Evolutionary conservation across 1,140 invertebrate genomes (phyloP), one percentile per base, ranked within the genome.

Genomic region (Drosophila murphyi): DNA sequence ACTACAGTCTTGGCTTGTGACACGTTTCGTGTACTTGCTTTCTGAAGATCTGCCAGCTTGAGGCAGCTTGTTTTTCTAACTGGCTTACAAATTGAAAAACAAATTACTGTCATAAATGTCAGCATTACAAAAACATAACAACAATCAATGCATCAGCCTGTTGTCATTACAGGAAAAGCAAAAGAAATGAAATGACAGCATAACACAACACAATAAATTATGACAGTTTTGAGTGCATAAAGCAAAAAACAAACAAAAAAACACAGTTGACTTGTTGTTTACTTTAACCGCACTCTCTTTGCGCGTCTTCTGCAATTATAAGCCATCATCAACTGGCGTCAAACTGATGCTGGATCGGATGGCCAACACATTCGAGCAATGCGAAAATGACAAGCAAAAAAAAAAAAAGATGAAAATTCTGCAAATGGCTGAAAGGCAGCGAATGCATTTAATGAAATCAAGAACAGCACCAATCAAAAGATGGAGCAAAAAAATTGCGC

Each of bases 21-120:
- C 39, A 56, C 50, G 43, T 39, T 45, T 12, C 32, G 6, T 32
- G 10, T 39, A 20, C 35, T 29, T 37, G 10, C 6, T 48, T 39
- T 8, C 6, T 8, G 12, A 4, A 5, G n/a, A 37, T 35, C n/a
- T 39, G 4, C 51, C 31, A 3, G 39, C 10, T 32, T n/a, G n/a
- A 28, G 6, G 47, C 12, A 47, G 59, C 59, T 72, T 75, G 64
- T 74, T 69, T 70, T 62, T 45, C 41, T 47, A 51, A 70, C 72
- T 73, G 63, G 69, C 70, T 80, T 80, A 87, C 82, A 87, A 87
- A 87, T 88, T 88, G 85, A 77, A 80, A 88, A 89, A 89, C 85
- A 88, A 88, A 88, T 88, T 89, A 88, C 85, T 89, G 85, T 89
- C 85, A 88, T 88, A 88, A 85, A 80, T 73, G 85, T 89, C 85